Base-by-base conservation (phyloP, 2,888 invertebrate genomes). In the Hirtodrosophila duncani region DNA sequence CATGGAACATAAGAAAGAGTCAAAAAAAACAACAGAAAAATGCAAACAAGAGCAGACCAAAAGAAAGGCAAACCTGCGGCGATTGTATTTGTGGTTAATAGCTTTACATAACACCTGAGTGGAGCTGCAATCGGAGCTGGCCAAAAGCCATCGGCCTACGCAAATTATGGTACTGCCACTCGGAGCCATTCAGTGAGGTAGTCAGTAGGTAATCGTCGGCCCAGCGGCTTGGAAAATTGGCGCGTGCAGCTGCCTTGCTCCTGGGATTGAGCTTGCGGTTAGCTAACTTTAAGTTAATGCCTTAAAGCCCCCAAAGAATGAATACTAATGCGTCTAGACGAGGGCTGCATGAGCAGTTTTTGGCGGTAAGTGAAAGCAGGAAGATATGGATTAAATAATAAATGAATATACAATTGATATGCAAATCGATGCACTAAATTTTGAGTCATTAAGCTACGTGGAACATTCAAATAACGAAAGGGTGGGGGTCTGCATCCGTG, bases 181-280 rank as follows among this genome's bases (percentile, higher is more conserved):
- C 7, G 6, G 11, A 18, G 31, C 13, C 14, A 21, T 23, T 24
- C 8, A 14, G 23, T 4, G 14, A 37, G 27, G 7, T 9, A 7
- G 2, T n/a, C 11, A 24, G 7, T 18, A 29, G 30, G 10, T 14
- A 56, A 18, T 3, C 10, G 31, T 43, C 52, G 66, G 62, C 53
- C 45, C 81, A 74, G 80, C 59, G 72, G 64, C 29, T 53, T 60
- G 74, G 81, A 82, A 80, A 75, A 75, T 82, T 82, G 74, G 61
- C 82, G 82, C 74, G 80, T 74, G 82, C 78, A 59, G 64, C 45
- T 55, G 49, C 60, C 42, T 51, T 45, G 48, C 24, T 17, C 11
- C 16, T 23, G 10, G 9, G 11, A 16, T 23, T 24, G 8, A 20
- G 24, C 31, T 49, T 46, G 55, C 50, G 67, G 75, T 39, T 62